phyloP scores from a whole-genome alignment of 2,113 vertebrate genomes.

The Dicaeum eximium region DNA sequence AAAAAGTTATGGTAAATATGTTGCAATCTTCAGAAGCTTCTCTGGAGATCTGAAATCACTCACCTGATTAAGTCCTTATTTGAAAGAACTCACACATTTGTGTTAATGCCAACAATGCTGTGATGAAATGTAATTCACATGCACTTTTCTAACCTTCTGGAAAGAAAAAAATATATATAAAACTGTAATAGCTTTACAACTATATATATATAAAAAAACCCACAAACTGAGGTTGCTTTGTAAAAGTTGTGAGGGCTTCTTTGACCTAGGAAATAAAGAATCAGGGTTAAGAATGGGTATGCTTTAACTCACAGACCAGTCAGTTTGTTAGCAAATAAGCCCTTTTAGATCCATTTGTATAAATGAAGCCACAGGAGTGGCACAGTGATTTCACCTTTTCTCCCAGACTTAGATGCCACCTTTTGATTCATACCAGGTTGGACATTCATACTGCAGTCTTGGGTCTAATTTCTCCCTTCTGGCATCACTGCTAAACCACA shows the following conservation, averaged over 20 bases:
- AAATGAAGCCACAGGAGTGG: background rate
- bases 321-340: background rate
- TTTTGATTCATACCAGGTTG: background rate
- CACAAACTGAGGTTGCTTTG: background rate
- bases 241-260: background rate
- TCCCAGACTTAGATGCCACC: background rate
- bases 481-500: background rate
- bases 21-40: background rate
- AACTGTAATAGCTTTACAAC: background rate
- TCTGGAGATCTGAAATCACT: background rate
- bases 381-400: background rate
- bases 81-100: background rate
- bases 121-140: background rate
- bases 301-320: background rate
- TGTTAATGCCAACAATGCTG: background rate
- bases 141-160: background rate
- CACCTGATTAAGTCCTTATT: background rate
- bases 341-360: rapidly evolving
- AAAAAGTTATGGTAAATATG: background rate
- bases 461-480: background rate
- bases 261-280: background rate
- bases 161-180: background rate
- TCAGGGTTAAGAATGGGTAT: background rate
- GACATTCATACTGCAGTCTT: background rate
- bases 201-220: background rate